These are phyloP conservation scores for Corvus moneduloides DNA, from an alignment of 2,113 vertebrate genomes.

Conservation along the genomic window DNA sequence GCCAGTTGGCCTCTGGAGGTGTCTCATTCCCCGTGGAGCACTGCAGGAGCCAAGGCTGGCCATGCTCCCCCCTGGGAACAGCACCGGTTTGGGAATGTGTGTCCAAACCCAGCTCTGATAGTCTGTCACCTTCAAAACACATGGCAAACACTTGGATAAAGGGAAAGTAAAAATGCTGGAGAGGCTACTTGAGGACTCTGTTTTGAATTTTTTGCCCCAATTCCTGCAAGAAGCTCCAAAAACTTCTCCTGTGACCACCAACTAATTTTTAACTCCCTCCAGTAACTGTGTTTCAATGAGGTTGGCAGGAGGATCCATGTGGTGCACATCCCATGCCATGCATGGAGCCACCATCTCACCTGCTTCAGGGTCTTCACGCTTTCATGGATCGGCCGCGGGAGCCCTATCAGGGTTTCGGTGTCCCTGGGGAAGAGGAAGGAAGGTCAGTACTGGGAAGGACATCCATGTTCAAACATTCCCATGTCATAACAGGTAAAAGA, in stretches of 20 bases:
- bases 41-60: neutral
- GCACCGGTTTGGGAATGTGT: rapidly evolving
- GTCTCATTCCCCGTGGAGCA: rapidly evolving
- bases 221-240: neutral
- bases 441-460: neutral
- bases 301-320: neutral
- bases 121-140: neutral
- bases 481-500: neutral
- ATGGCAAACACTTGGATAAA: neutral
- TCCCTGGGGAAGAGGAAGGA: conserved; percentile 74
- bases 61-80: neutral
- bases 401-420: conserved; percentile 91
- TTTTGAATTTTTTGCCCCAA: neutral
- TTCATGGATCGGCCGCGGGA: conserved; percentile 94
- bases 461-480: neutral
- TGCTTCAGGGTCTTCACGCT: conserved; percentile 97
- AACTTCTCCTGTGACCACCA: neutral
- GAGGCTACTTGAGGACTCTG: neutral
- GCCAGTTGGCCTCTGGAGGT: neutral
- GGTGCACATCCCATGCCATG: rapidly evolving
- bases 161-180: neutral
- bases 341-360: conserved; percentile 61
- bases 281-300: neutral
- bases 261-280: neutral
- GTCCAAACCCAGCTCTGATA: neutral